These are phyloP conservation scores for Bombus pascuorum DNA, from an alignment of 1,140 invertebrate species.

Conservation along the genomic window DNA sequence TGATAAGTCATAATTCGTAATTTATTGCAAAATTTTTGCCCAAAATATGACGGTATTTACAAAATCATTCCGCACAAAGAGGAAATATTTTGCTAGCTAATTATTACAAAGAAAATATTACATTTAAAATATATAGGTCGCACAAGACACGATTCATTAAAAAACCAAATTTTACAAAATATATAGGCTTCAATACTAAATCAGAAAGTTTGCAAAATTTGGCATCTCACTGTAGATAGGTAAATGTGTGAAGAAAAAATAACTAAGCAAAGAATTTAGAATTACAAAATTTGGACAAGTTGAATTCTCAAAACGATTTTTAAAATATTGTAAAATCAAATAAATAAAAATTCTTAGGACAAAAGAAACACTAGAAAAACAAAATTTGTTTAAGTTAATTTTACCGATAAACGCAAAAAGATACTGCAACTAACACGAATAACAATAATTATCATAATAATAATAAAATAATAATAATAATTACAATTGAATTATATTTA, in stretches of 20 bases:
- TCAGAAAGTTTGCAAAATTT: too few relatives aligned
- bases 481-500: slow-evolving; percentile 64
- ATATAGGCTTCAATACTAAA: background rate
- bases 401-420: background rate
- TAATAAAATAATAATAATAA: slow-evolving; percentile 55
- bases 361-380: background rate
- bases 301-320: too few relatives aligned
- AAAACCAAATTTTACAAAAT: slow-evolving; percentile 9
- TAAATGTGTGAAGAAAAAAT: background rate
- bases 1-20: background rate
- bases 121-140: background rate
- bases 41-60: slow-evolving; percentile 27
- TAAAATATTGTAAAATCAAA: slow-evolving; percentile 3
- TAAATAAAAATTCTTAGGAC: background rate
- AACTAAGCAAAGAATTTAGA: background rate
- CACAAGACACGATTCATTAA: background rate
- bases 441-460: slow-evolving; percentile 30
- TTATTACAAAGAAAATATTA: background rate
- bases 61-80: slow-evolving; percentile 8
- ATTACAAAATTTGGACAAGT: background rate
- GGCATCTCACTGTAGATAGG: too few relatives aligned
- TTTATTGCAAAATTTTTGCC: slow-evolving; percentile 24
- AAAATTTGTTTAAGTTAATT: background rate
- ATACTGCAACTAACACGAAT: slow-evolving; percentile 6
- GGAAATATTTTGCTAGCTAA: background rate